Evolutionary conservation across 2,797 vertebrate species (phyloP).

Genomic region (Paguma larvata): DNA sequence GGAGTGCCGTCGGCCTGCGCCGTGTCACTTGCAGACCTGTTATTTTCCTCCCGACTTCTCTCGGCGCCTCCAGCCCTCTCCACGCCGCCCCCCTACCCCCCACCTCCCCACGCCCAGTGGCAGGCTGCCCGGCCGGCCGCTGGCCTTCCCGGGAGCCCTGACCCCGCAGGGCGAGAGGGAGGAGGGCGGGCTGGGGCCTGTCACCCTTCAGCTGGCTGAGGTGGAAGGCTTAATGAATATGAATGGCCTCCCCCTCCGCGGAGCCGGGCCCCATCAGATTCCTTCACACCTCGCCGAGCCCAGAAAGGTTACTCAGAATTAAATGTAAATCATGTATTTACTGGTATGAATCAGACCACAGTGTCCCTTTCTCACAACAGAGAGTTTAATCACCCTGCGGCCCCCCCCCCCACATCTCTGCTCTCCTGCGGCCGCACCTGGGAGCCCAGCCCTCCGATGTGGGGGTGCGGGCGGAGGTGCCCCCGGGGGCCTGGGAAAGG

Average conservation of each 20-base stretch:
- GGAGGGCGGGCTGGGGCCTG: conserved; percentile 79
- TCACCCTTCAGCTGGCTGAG: conserved; percentile 87
- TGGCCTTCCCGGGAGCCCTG: conserved; percentile 80
- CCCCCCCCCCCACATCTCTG: neutral
- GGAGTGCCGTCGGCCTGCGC: conserved; percentile 67
- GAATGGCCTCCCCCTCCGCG: conserved; percentile 90
- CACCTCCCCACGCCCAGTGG: neutral
- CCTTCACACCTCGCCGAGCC: conserved; percentile 89
- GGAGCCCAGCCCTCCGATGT: neutral
- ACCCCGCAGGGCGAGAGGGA: conserved; percentile 81
- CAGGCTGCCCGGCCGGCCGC: conserved; percentile 70
- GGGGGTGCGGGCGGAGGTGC: neutral
- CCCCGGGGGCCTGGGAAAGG: conserved; percentile 4
- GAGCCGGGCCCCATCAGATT: conserved; percentile 89
- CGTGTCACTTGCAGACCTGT: rapidly evolving
- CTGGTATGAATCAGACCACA: conserved; percentile 88
- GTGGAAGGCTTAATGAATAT: conserved; percentile 91
- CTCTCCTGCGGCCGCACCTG: neutral
- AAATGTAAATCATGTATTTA: conserved; percentile 95
- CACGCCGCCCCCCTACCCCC: rapidly evolving
- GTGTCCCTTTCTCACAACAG: conserved; percentile 83
- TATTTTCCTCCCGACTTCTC: conserved; percentile 1
- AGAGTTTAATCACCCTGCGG: conserved; percentile 80
- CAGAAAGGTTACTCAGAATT: conserved; percentile 91
- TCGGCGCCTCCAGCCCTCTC: neutral